phyloP scores from a whole-genome alignment of 64 coral and sea anemone genomes.

The Montipora capricornis region DNA sequence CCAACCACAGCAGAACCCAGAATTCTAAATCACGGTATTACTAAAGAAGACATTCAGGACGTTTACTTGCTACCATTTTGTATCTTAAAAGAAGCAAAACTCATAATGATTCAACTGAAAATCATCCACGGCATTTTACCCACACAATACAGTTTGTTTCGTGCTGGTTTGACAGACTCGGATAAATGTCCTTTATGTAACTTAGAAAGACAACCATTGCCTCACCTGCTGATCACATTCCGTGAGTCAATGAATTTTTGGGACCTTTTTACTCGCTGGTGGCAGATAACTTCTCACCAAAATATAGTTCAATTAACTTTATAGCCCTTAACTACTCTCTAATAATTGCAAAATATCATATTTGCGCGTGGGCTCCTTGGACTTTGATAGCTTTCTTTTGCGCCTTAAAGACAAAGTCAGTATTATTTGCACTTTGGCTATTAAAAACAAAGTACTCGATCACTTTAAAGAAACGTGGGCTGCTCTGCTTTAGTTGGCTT shows the following conservation, averaged over 20 bases:
- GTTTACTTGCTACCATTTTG: conserved; percentile 23
- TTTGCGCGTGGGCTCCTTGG: too few species aligned
- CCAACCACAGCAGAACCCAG: neutral
- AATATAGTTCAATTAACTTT: neutral
- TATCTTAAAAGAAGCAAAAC: conserved; percentile 1
- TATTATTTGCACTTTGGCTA: too few species aligned
- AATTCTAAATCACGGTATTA: neutral
- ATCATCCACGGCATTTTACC: conserved; percentile 16
- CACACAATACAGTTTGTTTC: neutral
- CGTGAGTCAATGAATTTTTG: neutral
- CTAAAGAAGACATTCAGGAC: neutral
- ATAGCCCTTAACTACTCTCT: neutral
- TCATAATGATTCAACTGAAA: conserved; percentile 24
- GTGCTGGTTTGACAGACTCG: neutral
- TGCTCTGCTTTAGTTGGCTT: neutral
- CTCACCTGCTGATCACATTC: neutral
- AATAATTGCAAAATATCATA: neutral
- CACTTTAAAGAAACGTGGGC: neutral
- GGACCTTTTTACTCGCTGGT: neutral
- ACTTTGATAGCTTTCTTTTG: too few species aligned
- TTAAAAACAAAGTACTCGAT: neutral
- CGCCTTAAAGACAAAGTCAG: too few species aligned
- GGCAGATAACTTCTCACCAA: neutral
- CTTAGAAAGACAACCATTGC: neutral
- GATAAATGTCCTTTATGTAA: neutral